A percentile compares a stretch with the other conserved stretches of the same genome.
Conservation (phyloP, 2,888 invertebrate species). For the Coleophora deauratella region DNA sequence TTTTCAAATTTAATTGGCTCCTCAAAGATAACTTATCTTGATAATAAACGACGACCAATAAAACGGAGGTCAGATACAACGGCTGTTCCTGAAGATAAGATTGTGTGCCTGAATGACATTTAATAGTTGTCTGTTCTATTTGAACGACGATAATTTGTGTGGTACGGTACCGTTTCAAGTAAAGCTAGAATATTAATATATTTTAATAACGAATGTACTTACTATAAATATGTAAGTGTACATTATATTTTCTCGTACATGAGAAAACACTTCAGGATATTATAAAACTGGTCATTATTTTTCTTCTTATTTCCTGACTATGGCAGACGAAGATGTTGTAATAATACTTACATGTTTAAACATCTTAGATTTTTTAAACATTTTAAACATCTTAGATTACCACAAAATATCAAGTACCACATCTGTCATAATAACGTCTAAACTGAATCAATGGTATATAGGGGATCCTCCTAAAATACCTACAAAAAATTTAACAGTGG, state of each 20-base stretch:
- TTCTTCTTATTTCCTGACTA: too few relatives aligned
- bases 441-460: too few relatives aligned
- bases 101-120: conserved; percentile 48
- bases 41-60: conserved; percentile 73
- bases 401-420: too few relatives aligned
- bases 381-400: too few relatives aligned
- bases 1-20: conserved; percentile 74
- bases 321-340: too few relatives aligned
- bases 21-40: conserved; percentile 71
- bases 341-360: too few relatives aligned
- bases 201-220: background rate
- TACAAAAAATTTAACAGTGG: too few relatives aligned
- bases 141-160: conserved; percentile 18
- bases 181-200: background rate
- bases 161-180: conserved; percentile 1
- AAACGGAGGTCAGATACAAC: conserved; percentile 62
- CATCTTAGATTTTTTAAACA: too few relatives aligned
- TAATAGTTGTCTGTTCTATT: conserved; percentile 34
- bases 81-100: conserved; percentile 61
- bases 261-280: conserved; percentile 1
- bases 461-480: too few relatives aligned
- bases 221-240: background rate
- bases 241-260: too few relatives aligned
- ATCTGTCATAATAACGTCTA: too few relatives aligned
- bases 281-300: background rate